Base-by-base conservation (phyloP, 2,888 invertebrate genomes). In the Dasysyrphus tricinctus region DNA sequence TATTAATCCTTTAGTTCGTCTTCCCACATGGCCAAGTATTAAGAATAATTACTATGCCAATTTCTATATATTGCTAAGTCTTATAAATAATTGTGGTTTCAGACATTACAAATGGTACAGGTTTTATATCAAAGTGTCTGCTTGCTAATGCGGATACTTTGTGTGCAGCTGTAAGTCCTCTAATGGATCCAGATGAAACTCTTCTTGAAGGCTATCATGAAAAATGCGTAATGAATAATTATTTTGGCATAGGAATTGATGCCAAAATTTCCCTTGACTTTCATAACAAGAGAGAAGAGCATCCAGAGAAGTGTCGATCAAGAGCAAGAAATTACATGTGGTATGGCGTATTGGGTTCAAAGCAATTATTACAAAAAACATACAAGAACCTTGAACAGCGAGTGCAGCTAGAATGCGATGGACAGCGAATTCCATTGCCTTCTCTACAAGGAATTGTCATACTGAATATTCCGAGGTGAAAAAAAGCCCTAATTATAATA, bases 141-240 rank as follows among this genome's bases (percentile, higher is more conserved):
- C 93, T 99, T 87, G 98, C 98, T 65, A 99, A 99, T 91, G 98
- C 98, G 5, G 98, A 99, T 91, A 98, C 98, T 1, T 94, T 99
- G 6, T 98, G 98, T 92, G 98, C 98, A 1, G 98, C 98, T 1
- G 98, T 98, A n/a, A 97, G 98, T 83, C 98, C 98, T 0, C 93
- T 98, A 12, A 97, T 98, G 96, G 98, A 98, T 91, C 97, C 97
- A 0, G 97, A 97, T 90, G 97, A 97, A 90, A 96, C 97, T 0
- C 93, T 97, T 2, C 93, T 97, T 91, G 97, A 97, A 93, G 97
- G 97, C 0, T 97, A 96, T 92, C 96, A 96, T 90, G 99, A 99
- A 93, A 96, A 96, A 89, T 98, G 98, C 90, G 98, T 98, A 2
- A 99, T 99, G 99, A 99, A 99, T 93, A 99, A 99, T 92, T 99